phyloP scores from a whole-genome alignment of 2,113 vertebrate genomes.

The Passer montanus region DNA sequence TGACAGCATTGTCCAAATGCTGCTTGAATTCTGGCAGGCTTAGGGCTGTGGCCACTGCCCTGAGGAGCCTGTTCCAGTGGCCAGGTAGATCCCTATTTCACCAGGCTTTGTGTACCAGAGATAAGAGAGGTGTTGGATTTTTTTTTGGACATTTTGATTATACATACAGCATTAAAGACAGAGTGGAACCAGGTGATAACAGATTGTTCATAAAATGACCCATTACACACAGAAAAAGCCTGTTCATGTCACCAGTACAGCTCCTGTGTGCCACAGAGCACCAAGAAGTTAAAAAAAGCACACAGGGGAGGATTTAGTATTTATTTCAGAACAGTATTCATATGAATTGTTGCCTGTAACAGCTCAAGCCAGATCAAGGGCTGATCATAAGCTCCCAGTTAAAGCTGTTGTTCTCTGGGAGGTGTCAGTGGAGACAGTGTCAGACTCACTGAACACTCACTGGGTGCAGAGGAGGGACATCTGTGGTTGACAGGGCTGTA shows the following conservation, averaged over 20 bases:
- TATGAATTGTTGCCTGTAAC: neutral
- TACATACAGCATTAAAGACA: neutral
- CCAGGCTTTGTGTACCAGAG: neutral
- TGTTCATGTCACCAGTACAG: neutral
- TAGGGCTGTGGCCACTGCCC: neutral
- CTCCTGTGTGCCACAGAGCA: neutral
- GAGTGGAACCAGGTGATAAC: neutral
- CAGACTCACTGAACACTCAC: neutral
- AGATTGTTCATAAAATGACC: neutral
- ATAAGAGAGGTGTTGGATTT: neutral
- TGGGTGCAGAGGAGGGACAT: neutral
- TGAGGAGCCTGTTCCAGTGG: neutral
- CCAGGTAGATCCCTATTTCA: neutral
- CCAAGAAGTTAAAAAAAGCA: neutral
- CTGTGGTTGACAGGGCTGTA: neutral
- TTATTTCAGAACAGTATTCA: neutral
- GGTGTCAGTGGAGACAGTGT: neutral
- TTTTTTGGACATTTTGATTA: neutral
- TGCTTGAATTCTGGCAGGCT: neutral
- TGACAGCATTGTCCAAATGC: neutral
- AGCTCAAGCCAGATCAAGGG: neutral
- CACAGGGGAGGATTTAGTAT: neutral
- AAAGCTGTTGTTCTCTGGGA: neutral
- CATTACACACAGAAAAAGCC: neutral
- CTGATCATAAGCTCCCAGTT: neutral